Base-by-base conservation (phyloP, 1,140 invertebrate species). In the Ctenoplectra terminalis region DNA sequence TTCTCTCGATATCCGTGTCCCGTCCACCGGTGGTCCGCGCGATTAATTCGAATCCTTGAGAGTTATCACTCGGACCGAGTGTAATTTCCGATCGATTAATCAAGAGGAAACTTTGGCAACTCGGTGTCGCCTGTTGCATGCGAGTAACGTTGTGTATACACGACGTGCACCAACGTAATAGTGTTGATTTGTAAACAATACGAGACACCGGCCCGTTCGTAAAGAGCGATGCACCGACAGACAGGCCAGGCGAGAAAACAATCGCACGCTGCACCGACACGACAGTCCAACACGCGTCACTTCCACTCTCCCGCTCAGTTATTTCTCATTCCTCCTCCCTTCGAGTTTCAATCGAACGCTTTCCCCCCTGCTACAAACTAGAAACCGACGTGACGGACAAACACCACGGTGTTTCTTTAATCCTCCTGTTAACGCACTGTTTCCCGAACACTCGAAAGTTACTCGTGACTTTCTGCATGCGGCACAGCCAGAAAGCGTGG, bases 81-180 rank as follows among this genome's bases (percentile, higher is more conserved):
- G 81, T 87, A 90, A 91, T 90, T 92, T 87, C 87, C 84, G 84
- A 91, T 91, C 90, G 90, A 91, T 91, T 90, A 90, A 92, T 91
- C 91, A 89, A 89, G 88, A 88, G 86, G 89, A 91, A 90, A 91
- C 88, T 92, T 91, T 89, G 90, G 87, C 88, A 90, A 83, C 85
- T 86, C 87, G 86, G 91, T 90, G 90, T 91, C 90, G 91, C 91
- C 91, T 92, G 91, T 92, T 92, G 91, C 91, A 92, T 90, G 88
- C 87, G 56, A 71, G 82, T 54, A 70, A 84, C 69, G 69, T 63
- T 54, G 75, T 70, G 78, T 73, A 43, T 52, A 81, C 66, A 60
- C 71, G 84, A 70, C 72, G 64, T 67, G 77, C 70, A 43, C n/a
- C 69, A 63, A 82, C n/a, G 40, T 60, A 56, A 60, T 71, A 83